Evolutionary conservation across 2,888 invertebrate genomes (phyloP).

Genomic region (Drosophila subquinaria): DNA sequence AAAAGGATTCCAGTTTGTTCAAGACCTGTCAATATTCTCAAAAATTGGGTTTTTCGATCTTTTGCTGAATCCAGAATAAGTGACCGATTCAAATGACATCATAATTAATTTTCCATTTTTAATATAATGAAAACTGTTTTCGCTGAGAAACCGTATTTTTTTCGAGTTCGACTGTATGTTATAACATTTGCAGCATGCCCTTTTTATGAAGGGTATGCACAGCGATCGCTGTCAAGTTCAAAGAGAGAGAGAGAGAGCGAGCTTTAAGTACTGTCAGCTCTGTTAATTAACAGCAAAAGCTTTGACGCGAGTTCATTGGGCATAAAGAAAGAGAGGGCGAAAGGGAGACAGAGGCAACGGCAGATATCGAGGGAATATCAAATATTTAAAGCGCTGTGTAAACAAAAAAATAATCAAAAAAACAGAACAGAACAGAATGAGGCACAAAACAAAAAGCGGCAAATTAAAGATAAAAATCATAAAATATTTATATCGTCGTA

Average conservation of each 20-base stretch:
- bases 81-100: too few species aligned
- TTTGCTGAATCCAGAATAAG: too few species aligned
- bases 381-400: constrained; percentile 20
- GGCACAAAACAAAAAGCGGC: not conserved
- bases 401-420: constrained; percentile 17
- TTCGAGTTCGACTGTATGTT: too few species aligned
- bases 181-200: too few species aligned
- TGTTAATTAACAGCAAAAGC: constrained; percentile 32
- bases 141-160: too few species aligned
- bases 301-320: constrained; percentile 5
- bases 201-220: constrained; percentile 1
- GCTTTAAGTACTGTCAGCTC: constrained; percentile 6
- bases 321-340: not conserved
- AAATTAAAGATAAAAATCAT: constrained; percentile 26
- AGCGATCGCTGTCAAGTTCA: not conserved
- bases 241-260: not conserved
- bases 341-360: not conserved
- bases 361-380: not conserved
- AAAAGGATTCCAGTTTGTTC: too few species aligned
- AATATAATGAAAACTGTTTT: too few species aligned
- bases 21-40: too few species aligned
- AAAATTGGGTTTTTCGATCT: too few species aligned
- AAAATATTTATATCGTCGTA: constrained; percentile 20
- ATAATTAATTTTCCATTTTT: too few species aligned
- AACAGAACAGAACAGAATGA: not conserved